Base-by-base conservation (phyloP, 2,888 invertebrate species). In the Trisateles emortualis region DNA sequence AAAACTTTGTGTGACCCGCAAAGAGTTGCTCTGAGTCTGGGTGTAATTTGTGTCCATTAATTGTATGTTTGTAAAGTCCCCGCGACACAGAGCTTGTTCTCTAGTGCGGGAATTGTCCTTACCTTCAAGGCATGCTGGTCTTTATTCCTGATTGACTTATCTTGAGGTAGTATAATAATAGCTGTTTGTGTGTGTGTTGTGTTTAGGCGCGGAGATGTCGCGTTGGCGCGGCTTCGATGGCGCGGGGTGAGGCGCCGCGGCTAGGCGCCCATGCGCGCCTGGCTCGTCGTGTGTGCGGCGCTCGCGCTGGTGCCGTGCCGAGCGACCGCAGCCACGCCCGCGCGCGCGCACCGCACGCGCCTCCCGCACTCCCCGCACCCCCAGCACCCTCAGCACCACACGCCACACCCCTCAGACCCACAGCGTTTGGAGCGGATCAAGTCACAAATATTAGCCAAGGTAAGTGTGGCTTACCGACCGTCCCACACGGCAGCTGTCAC, bases 201-300 rank as follows among this genome's bases (percentile, higher is more conserved):
- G 3, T n/a, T n/a, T 76, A 91, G 90, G 90, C 85, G 78, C 83
- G 86, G 89, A 79, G 82, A 90, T 91, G 91, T 90, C 86, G 80
- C 84, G 80, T 77, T 80, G 87, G 84, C 87, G 81, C 81, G 86
- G 84, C 80, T 85, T 82, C 85, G 85, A 91, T 90, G 91, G 90
- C 84, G 90, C 84, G 79, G 90, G 91, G 78, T 90, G 81, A 88
- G 83, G 76, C 81, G 76, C 56, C 72, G 56, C 76, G 87, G 92
- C 88, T 89, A 90, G 92, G 89, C 90, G 90, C 91, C 86, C 75
- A 90, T 90, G 84, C 84, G 84, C 84, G 91, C 89, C 89, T 88
- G 90, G 88, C 90, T 89, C 79, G 76, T 89, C 59, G 86, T 90
- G 89, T 88, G 88, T 86, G 91, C 90, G 90, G 87, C 87, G 88